Conservation (phyloP, 2,888 invertebrate genomes). For the Sinopyrophorus schimmeli region DNA sequence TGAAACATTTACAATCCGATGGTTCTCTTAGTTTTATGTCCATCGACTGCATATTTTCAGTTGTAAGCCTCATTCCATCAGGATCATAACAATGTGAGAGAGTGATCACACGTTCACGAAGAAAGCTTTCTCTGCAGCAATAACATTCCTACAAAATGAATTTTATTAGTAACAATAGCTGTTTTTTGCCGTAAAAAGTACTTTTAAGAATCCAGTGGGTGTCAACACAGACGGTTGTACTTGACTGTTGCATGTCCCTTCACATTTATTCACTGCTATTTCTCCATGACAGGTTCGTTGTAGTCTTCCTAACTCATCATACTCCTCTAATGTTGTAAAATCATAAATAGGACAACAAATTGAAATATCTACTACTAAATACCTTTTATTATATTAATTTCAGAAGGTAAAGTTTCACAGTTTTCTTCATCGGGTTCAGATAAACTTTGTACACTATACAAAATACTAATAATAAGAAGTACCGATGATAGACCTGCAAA, state of each 20-base stretch:
- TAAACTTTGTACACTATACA: slow-evolving; percentile 34
- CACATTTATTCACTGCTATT: slow-evolving; percentile 89
- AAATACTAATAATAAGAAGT: slow-evolving; percentile 11
- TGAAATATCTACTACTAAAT: slow-evolving; percentile 28
- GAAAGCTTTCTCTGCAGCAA: slow-evolving; percentile 86
- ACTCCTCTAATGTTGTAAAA: slow-evolving; percentile 69
- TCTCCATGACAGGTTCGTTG: slow-evolving; percentile 87
- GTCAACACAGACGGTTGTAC: slow-evolving; percentile 89
- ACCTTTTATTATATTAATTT: slow-evolving; percentile 88
- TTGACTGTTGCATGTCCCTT: slow-evolving; percentile 89
- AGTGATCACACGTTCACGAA: slow-evolving; percentile 78
- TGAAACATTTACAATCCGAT: slow-evolving; percentile 86
- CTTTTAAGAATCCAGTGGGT: slow-evolving; percentile 87
- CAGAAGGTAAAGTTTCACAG: slow-evolving; percentile 84
- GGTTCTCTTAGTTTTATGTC: slow-evolving; percentile 84
- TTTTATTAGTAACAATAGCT: slow-evolving; percentile 3
- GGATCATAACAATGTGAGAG: slow-evolving; percentile 87
- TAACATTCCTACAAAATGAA: slow-evolving; percentile 75
- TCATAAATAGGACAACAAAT: too few relatives aligned
- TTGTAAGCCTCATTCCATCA: slow-evolving; percentile 76
- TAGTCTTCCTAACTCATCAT: slow-evolving; percentile 81
- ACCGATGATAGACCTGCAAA: slow-evolving; percentile 6
- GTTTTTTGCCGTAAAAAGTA: slow-evolving; percentile 46
- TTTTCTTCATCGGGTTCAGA: slow-evolving; percentile 64
- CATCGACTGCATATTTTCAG: slow-evolving; percentile 73